Evolutionary conservation across 2,888 invertebrate species (phyloP), one percentile per base, ranked within the genome.

Genomic region (Diarsia rubi): DNA sequence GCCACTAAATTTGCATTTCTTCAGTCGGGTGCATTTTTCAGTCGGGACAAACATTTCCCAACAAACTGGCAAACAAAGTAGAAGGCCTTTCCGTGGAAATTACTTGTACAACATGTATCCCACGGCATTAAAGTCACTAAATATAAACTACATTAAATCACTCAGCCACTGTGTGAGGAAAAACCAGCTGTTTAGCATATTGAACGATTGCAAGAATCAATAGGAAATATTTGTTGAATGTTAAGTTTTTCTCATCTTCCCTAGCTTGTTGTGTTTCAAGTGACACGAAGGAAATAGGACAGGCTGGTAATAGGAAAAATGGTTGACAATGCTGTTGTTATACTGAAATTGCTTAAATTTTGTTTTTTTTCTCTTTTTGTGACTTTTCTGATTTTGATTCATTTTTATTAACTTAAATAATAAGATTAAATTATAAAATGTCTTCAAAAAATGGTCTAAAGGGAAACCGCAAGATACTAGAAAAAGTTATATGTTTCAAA

Each of bases 141-240:
- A 79, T 54, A 79, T 27, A 27, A 52, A 72, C 45, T 63, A 44
- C 44, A 57, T 47, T 79, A 76, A 77, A 71, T 86, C 65, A 65
- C 44, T 44, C 52, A 52, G 49, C 65, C 54, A 42, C 8, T 80
- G 60, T 49, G 47, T 59, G 42, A 68, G 27, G 54, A 65, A 85
- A 83, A 75, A 72, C 52, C 69, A 54, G 27, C 42, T 71, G 65
- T n/a, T 86, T 86, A 75, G 76, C 78, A 79, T 84, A 81, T 83
- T 69, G 45, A 80, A 69, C 67, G 65, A 44, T 63, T 80, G 76
- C 69, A 69, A 69, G 69, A 80, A 83, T 75, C 65, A 69, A 82
- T 70, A 54, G 44, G 59, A 78, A 78, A 69, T 69, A 45, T 64
- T n/a, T 16, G n/a, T 42, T 67, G 54, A 52, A 68, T 57, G 57